phyloP scores from a whole-genome alignment of 2,888 invertebrate species.

The Melolontha melolontha region DNA sequence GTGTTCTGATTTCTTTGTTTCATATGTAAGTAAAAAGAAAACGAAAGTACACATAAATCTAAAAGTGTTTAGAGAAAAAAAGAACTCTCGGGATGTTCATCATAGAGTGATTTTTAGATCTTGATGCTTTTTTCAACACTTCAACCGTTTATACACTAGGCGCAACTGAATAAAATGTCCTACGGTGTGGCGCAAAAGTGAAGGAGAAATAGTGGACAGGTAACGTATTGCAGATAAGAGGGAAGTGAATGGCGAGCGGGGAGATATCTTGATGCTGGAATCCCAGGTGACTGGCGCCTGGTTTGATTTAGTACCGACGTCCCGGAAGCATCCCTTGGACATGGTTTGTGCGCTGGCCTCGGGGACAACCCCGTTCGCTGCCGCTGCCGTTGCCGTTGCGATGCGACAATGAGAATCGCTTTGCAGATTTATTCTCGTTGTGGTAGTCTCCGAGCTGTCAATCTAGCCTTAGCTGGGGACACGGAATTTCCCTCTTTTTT shows the following conservation, averaged over 20 bases:
- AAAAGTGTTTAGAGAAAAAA: too few species aligned
- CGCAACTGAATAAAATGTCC: background rate
- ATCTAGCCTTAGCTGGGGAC: constrained; percentile 52
- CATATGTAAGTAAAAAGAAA: too few species aligned
- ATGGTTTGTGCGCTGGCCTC: constrained; percentile 61
- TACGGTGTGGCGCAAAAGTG: background rate
- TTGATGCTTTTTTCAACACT: too few species aligned
- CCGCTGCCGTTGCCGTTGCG: too few species aligned
- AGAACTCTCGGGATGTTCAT: too few species aligned
- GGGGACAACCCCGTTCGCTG: constrained; percentile 51
- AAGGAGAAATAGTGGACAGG: constrained; percentile 51
- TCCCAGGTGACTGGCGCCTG: constrained; percentile 65
- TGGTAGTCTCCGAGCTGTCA: constrained; percentile 63
- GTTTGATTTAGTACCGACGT: constrained; percentile 65
- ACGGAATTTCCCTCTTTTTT: constrained; percentile 42
- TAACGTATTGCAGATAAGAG: constrained; percentile 50
- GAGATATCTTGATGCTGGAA: constrained; percentile 59
- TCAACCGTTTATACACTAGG: too few species aligned
- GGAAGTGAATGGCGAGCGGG: constrained; percentile 50
- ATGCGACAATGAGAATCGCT: constrained; percentile 61
- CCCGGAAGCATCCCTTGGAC: constrained; percentile 59
- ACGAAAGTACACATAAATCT: too few species aligned
- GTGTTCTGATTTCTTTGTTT: too few species aligned
- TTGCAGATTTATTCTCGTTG: constrained; percentile 62
- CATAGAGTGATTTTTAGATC: too few species aligned